phyloP scores from a whole-genome alignment of 1,140 invertebrate genomes.

The Aphaenogaster rudis region DNA sequence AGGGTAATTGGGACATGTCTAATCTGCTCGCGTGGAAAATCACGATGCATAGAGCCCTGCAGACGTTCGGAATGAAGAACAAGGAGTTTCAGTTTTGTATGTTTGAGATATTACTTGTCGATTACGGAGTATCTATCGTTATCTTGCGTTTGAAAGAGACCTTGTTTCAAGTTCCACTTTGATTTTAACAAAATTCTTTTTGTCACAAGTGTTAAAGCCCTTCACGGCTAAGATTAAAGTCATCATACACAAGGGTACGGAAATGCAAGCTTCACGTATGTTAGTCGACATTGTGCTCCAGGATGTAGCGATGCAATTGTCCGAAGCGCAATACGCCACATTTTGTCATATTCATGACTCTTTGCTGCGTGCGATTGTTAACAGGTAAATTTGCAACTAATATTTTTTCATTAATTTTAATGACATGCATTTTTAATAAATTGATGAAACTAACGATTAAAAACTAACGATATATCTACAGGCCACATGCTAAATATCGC shows the following conservation, averaged over 20 bases:
- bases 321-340: slow-evolving; percentile 91
- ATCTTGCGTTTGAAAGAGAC: not conserved
- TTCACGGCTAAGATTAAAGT: slow-evolving; percentile 94
- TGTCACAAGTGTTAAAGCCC: slow-evolving; percentile 90
- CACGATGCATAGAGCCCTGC: slow-evolving; percentile 91
- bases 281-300: slow-evolving; percentile 92
- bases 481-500: slow-evolving; percentile 79
- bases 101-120: slow-evolving; percentile 71
- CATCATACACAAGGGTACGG: slow-evolving; percentile 91
- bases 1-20: slow-evolving; percentile 87
- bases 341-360: slow-evolving; percentile 90
- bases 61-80: slow-evolving; percentile 92
- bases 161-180: not conserved
- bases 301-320: slow-evolving; percentile 92
- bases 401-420: slow-evolving; percentile 14
- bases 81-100: slow-evolving; percentile 92
- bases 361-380: slow-evolving; percentile 90
- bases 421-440: not conserved
- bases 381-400: slow-evolving; percentile 86
- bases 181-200: slow-evolving; percentile 35
- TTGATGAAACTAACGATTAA: not conserved
- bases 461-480: slow-evolving; percentile 51
- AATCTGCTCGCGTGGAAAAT: slow-evolving; percentile 90
- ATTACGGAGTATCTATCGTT: not conserved
- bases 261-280: slow-evolving; percentile 91